Evolutionary conservation across 2,888 invertebrate genomes (phyloP).

Genomic region (Agelastica alni): DNA sequence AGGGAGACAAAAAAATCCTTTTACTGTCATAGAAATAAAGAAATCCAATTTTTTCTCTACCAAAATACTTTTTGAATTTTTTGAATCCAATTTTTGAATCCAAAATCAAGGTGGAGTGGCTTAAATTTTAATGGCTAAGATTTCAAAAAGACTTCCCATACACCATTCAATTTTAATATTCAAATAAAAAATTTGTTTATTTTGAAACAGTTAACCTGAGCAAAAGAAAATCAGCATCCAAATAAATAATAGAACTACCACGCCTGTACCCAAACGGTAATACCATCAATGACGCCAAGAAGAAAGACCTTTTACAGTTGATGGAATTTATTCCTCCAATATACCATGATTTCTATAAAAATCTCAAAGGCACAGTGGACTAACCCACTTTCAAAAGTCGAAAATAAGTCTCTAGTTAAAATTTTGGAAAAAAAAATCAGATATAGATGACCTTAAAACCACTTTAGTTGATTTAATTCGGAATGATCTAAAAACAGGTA

Average conservation of each 20-base stretch:
- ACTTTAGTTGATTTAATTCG: too few species aligned
- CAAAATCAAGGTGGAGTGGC: slow-evolving; percentile 16
- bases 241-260: slow-evolving; percentile 21
- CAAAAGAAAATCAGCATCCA: slow-evolving; percentile 23
- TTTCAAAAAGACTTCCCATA: slow-evolving; percentile 8
- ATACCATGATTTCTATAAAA: too few species aligned
- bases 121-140: slow-evolving; percentile 17
- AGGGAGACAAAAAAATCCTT: slow-evolving; percentile 27
- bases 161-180: slow-evolving; percentile 25
- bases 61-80: too few species aligned
- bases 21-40: slow-evolving; percentile 26
- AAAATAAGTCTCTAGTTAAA: too few species aligned
- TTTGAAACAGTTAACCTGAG: slow-evolving; percentile 29
- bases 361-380: too few species aligned
- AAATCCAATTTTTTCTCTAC: slow-evolving; percentile 25
- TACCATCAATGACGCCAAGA: slow-evolving; percentile 27
- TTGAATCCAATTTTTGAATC: too few species aligned
- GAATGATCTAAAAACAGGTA: too few species aligned
- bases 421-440: too few species aligned
- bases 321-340: slow-evolving; percentile 26
- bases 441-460: too few species aligned
- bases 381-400: too few species aligned
- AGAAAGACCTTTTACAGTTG: slow-evolving; percentile 26
- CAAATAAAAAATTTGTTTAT: slow-evolving; percentile 26
- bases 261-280: slow-evolving; percentile 27